phyloP scores from a whole-genome alignment of 2,113 vertebrate species.

The Amazona vittata region DNA sequence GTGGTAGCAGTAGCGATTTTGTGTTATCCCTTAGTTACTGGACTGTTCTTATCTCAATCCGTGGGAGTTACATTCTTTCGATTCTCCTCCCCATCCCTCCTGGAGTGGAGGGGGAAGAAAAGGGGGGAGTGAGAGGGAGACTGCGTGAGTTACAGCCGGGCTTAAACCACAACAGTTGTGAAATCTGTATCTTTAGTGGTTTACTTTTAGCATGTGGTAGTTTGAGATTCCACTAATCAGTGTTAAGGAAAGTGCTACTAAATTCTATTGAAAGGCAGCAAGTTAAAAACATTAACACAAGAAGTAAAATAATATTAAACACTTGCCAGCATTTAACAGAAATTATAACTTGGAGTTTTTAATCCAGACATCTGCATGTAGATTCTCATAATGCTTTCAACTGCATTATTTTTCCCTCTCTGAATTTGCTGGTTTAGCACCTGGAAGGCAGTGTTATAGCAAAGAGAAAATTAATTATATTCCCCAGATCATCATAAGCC shows the following conservation, averaged over 20 bases:
- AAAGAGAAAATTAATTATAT: not conserved
- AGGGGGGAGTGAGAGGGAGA: no score
- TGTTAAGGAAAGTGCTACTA: not conserved
- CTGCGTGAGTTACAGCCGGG: no score
- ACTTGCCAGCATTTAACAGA: not conserved
- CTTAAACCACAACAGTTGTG: not conserved
- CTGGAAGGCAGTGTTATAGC: not conserved
- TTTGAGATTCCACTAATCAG: not conserved
- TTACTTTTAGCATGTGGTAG: not conserved
- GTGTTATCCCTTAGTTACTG: no score
- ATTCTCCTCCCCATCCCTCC: no score
- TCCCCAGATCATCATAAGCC: not conserved
- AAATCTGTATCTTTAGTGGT: conserved; percentile 11
- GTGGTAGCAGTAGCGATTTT: no score
- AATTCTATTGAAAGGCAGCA: not conserved
- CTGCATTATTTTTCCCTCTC: not conserved
- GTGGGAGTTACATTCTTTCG: no score
- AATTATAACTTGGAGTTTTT: not conserved
- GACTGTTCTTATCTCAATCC: no score
- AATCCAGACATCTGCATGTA: not conserved
- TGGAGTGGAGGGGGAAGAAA: no score
- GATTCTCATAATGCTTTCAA: not conserved
- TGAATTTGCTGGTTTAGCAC: not conserved
- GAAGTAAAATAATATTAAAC: not conserved
- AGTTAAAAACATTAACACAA: not conserved